Base-by-base conservation (phyloP, 2,888 invertebrate species). In the Epistrophella euchroma region DNA sequence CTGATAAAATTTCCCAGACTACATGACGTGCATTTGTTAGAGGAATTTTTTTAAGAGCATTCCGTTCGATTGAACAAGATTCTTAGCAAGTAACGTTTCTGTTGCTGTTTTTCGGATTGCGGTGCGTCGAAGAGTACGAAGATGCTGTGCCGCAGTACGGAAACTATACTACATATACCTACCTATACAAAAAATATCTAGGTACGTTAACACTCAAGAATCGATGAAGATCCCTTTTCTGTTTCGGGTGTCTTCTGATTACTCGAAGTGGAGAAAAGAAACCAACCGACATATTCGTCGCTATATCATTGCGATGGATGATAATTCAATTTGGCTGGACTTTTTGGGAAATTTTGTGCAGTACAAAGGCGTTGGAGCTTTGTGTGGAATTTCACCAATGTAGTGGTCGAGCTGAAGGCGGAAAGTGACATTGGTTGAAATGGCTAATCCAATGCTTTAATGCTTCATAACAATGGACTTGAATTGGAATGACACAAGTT, bases 301-400 rank as follows among this genome's bases (percentile, higher is more conserved):
- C 72, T 87, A 83, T 87, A 82, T 88, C 85, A 88, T 87, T 88
- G 83, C 87, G 72, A 85, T 83, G 72, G 88, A 77, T 82, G 88
- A 86, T 87, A 89, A 89, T 88, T 89, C 88, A 89, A 89, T 88
- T 89, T 88, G 88, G 77, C 73, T 88, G 88, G 83, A 88, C 88
- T 86, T 85, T 86, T 82, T 72, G 68, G 73, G 68, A 73, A 87
- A 78, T 70, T 40, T 74, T 74, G 56, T 43, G 58, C 58, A 58
- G 6, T 25, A 35, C 43, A 56, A 19, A 43, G 52, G 40, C 64
- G 55, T 78, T 52, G 52, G 43, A 73, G 73, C 47, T 40, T 55
- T 58, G 55, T 66, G 45, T 58, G 50, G 79, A 58, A 84, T 79
- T 71, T 37, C 35, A 19, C 52, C 47, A 70, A 55, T 32, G 66